phyloP scores from a whole-genome alignment of 2,888 invertebrate species.

The Acanthosepion lycidas region DNA sequence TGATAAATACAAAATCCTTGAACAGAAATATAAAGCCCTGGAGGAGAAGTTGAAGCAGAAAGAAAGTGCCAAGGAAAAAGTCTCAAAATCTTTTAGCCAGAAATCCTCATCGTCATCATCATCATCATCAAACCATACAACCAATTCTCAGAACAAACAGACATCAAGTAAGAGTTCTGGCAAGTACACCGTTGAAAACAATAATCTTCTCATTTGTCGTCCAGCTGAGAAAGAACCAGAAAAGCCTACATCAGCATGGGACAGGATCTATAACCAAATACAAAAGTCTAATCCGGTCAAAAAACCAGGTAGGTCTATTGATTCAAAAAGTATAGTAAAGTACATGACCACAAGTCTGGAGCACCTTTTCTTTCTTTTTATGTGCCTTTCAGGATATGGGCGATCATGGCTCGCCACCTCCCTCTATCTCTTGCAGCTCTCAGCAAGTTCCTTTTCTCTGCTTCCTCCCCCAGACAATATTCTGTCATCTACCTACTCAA shows the following conservation, averaged over 20 bases:
- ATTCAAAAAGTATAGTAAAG: too few species aligned
- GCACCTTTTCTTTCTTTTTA: too few species aligned
- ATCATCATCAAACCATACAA: neutral
- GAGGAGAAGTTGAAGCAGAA: neutral
- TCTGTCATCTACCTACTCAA: too few species aligned
- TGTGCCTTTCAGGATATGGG: too few species aligned
- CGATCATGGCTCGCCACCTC: too few species aligned
- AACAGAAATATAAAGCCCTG: constrained; percentile 42
- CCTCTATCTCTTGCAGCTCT: too few species aligned
- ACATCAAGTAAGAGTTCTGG: constrained; percentile 43
- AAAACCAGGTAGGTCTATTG: neutral
- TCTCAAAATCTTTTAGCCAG: neutral
- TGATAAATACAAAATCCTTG: neutral
- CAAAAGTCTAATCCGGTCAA: constrained; percentile 59
- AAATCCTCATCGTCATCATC: neutral
- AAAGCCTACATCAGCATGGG: constrained; percentile 58
- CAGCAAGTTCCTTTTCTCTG: too few species aligned
- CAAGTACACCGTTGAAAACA: constrained; percentile 56
- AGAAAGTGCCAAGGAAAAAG: neutral
- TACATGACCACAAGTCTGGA: too few species aligned
- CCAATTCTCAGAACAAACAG: constrained; percentile 46
- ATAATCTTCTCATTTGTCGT: constrained; percentile 60
- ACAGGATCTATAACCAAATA: constrained; percentile 62
- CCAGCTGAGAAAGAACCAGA: constrained; percentile 52
- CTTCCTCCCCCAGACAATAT: too few species aligned